These are phyloP conservation scores for Agonum fuliginosum DNA, from an alignment of 2,888 invertebrate species.

Conservation along the genomic window DNA sequence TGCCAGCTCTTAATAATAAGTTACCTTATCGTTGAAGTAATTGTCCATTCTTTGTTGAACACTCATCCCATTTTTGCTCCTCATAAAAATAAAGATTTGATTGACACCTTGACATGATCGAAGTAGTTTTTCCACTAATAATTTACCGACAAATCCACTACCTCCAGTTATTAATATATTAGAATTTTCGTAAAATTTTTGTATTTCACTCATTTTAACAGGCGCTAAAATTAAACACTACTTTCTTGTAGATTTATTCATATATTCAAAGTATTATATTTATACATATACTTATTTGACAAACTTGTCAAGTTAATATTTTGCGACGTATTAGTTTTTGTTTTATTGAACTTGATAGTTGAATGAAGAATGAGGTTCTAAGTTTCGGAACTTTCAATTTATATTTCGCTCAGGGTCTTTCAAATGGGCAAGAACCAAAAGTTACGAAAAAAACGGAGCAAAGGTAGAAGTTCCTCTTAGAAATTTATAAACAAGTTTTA, in stretches of 20 bases:
- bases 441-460: too few species aligned
- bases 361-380: not conserved
- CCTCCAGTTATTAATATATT: conserved; percentile 40
- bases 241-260: not conserved
- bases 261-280: not conserved
- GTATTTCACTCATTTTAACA: conserved; percentile 36
- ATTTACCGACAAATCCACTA: conserved; percentile 41
- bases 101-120: conserved; percentile 27
- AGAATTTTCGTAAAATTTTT: conserved; percentile 34
- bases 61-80: conserved; percentile 23
- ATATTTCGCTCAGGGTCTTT: too few species aligned
- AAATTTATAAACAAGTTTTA: too few species aligned
- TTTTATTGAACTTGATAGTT: not conserved
- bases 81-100: conserved; percentile 49
- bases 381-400: not conserved
- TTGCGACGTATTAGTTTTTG: not conserved
- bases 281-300: not conserved
- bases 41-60: conserved; percentile 37
- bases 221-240: not conserved
- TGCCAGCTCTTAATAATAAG: not conserved
- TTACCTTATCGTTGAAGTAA: conserved; percentile 47
- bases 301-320: not conserved
- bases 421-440: too few species aligned
- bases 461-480: too few species aligned
- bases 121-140: conserved; percentile 41